These are phyloP conservation scores for Drosophila willistoni DNA, from an alignment of 1,140 invertebrate genomes.

Conservation along the genomic window DNA sequence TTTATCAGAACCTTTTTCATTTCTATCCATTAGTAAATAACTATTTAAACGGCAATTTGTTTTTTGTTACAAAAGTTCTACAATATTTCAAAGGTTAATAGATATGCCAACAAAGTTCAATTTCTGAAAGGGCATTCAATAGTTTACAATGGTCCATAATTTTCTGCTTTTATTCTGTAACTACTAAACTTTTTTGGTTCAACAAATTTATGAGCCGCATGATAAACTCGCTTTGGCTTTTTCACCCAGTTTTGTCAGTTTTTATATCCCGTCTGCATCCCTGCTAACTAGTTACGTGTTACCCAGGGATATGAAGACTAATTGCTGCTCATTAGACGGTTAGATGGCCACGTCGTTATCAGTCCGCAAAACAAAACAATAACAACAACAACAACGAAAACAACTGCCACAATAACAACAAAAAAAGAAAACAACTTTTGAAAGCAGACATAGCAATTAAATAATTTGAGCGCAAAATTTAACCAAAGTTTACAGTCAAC, in stretches of 20 bases:
- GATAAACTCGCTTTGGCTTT: conserved; percentile 33
- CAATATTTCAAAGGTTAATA: too few species aligned
- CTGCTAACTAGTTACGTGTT: conserved; percentile 4
- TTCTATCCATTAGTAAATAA: too few species aligned
- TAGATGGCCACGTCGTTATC: conserved; percentile 39
- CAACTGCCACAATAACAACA: neutral
- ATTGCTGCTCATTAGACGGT: conserved; percentile 52
- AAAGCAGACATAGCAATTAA: conserved; percentile 43
- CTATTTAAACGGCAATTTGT: too few species aligned
- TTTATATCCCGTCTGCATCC: neutral
- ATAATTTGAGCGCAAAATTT: conserved; percentile 27
- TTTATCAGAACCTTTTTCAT: too few species aligned
- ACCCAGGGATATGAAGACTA: conserved; percentile 42
- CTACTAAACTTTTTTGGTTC: conserved; percentile 9
- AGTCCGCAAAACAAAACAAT: neutral
- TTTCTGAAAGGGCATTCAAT: neutral
- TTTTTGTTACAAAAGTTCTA: too few species aligned
- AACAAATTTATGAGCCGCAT: conserved; percentile 30
- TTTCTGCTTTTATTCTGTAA: neutral
- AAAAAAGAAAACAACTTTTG: conserved; percentile 40
- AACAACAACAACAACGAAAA: neutral
- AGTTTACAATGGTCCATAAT: neutral
- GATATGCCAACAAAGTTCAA: too few species aligned
- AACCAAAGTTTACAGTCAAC: neutral
- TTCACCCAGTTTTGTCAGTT: neutral